phyloP scores from a whole-genome alignment of 2,797 vertebrate species.

The Lepus oiostolus region DNA sequence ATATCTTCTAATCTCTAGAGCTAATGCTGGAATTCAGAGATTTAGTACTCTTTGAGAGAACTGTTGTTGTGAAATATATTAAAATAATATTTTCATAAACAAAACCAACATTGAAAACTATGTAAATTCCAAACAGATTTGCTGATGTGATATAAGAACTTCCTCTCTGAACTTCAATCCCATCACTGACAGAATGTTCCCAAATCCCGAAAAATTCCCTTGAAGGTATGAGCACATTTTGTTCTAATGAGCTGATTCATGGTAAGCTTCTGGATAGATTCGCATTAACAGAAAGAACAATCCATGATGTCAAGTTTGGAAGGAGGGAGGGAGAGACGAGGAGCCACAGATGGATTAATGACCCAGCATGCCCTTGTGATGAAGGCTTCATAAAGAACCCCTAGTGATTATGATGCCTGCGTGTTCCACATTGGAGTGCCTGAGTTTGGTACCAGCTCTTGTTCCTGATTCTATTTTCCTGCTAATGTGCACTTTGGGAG shows the following conservation, averaged over 20 bases:
- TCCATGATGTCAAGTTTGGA: too few relatives aligned
- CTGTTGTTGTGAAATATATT: neutral
- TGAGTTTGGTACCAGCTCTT: too few relatives aligned
- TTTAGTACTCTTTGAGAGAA: conserved; percentile 10
- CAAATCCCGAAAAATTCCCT: neutral
- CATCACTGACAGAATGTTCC: neutral
- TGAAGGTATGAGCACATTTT: too few relatives aligned
- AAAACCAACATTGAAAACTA: conserved; percentile 34
- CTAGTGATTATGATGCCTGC: too few relatives aligned
- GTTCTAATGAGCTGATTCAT: neutral
- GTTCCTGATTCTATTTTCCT: too few relatives aligned
- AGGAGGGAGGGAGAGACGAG: too few relatives aligned
- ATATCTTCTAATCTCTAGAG: neutral
- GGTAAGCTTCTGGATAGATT: neutral
- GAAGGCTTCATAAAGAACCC: too few relatives aligned
- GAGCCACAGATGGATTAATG: too few relatives aligned
- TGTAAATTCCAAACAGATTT: conserved; percentile 30
- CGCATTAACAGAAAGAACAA: too few relatives aligned
- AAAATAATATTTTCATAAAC: conserved; percentile 62
- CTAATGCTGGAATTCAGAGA: conserved; percentile 43
- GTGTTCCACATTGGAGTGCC: too few relatives aligned
- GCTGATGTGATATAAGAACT: neutral
- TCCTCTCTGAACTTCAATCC: neutral
- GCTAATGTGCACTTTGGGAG: too few relatives aligned
- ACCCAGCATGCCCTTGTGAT: too few relatives aligned